Evolutionary conservation across 92 coral and sea anemone genomes (phyloP).

Genomic region (Actinostola sp.): DNA sequence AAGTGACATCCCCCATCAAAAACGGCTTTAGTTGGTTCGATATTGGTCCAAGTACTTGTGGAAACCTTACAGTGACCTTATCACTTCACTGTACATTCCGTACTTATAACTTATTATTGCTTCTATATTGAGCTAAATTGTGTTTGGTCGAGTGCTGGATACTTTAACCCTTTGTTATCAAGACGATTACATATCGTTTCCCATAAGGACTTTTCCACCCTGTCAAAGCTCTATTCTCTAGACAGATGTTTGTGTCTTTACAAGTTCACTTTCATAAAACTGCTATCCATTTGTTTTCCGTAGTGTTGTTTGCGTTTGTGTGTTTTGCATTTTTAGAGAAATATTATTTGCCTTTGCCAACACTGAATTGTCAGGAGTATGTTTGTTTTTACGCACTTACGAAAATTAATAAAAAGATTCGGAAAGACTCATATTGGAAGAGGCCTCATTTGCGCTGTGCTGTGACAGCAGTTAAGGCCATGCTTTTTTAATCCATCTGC

Average conservation of each 20-base stretch:
- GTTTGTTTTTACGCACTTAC: slow-evolving; percentile 48
- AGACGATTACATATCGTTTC: slow-evolving; percentile 33
- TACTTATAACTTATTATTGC: slow-evolving; percentile 45
- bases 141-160: slow-evolving; percentile 42
- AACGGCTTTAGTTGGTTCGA: slow-evolving; percentile 29
- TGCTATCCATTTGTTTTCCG: slow-evolving; percentile 68
- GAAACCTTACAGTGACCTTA: slow-evolving; percentile 15
- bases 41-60: slow-evolving; percentile 32
- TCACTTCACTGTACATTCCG: slow-evolving; percentile 20
- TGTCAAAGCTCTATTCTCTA: slow-evolving; percentile 49
- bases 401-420: slow-evolving; percentile 49
- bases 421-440: slow-evolving; percentile 45
- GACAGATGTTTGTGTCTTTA: slow-evolving; percentile 74
- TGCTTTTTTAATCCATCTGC: slow-evolving; percentile 60
- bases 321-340: slow-evolving; percentile 87
- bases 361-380: slow-evolving; percentile 38
- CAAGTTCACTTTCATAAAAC: slow-evolving; percentile 78
- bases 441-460: slow-evolving; percentile 39
- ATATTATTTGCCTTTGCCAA: slow-evolving; percentile 46
- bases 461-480: slow-evolving; percentile 43
- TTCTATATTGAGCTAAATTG: slow-evolving; percentile 38
- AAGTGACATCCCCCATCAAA: slow-evolving; percentile 50
- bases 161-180: slow-evolving; percentile 42
- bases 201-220: slow-evolving; percentile 37
- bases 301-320: slow-evolving; percentile 76